Evolutionary conservation across 2,113 vertebrate genomes (phyloP).

Genomic region (Phaethon lepturus): DNA sequence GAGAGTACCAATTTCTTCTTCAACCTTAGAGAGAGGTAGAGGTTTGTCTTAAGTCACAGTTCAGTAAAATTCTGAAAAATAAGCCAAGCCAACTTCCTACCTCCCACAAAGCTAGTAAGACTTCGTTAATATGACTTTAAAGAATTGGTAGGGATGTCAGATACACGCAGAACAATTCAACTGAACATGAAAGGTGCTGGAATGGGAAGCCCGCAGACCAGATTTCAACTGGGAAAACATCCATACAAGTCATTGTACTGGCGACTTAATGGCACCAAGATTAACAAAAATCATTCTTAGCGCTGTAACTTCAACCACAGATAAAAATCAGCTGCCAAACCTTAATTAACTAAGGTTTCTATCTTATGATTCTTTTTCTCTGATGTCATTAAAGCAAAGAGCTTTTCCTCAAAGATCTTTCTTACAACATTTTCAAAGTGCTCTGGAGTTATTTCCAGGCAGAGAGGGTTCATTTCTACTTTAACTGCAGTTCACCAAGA

Average conservation of each 20-base stretch:
- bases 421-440: neutral
- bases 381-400: neutral
- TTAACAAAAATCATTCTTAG: neutral
- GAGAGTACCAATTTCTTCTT: conserved; percentile 94
- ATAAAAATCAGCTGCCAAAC: neutral
- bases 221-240: neutral
- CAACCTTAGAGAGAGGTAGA: conserved; percentile 80
- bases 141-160: fast-evolving
- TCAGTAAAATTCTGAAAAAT: neutral
- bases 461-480: neutral
- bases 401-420: neutral
- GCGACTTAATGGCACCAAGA: neutral
- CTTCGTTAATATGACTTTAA: fast-evolving
- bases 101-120: neutral
- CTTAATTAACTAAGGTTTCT: neutral
- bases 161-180: fast-evolving
- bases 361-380: neutral
- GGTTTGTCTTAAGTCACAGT: neutral
- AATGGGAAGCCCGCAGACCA: neutral
- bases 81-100: neutral
- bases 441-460: neutral
- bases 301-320: neutral
- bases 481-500: neutral
- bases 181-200: fast-evolving
- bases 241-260: neutral